Evolutionary conservation across 2,888 invertebrate genomes (phyloP).

Genomic region (Drosophila suboccidentalis): DNA sequence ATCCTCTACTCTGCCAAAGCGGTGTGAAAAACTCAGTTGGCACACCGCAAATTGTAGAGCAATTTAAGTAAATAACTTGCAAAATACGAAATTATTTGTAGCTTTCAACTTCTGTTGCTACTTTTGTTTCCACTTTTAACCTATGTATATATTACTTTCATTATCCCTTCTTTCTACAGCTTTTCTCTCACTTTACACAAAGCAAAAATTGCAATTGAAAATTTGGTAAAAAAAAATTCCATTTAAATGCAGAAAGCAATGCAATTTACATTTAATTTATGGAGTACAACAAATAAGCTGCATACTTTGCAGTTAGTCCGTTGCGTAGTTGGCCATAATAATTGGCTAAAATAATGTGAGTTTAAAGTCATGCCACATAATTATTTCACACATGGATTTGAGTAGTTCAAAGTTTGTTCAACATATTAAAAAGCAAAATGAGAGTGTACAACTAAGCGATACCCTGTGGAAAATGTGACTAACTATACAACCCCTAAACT

Average conservation of each 20-base stretch:
- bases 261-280: conserved; percentile 44
- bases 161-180: neutral
- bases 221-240: conserved; percentile 25
- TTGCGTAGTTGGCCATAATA: conserved; percentile 7
- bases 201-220: conserved; percentile 18
- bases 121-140: conserved; percentile 16
- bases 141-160: neutral
- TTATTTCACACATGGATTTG: conserved; percentile 31
- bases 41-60: conserved; percentile 11
- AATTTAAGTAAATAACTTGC: conserved; percentile 15
- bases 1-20: neutral
- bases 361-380: conserved; percentile 9
- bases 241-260: conserved; percentile 41
- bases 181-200: conserved; percentile 25
- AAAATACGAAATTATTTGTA: conserved; percentile 25
- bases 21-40: conserved; percentile 2
- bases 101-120: conserved; percentile 36
- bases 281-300: conserved; percentile 24
- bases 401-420: neutral
- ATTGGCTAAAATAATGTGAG: conserved; percentile 13
- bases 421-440: neutral
- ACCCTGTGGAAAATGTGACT: neutral
- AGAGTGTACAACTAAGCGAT: neutral
- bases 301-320: neutral
- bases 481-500: neutral